Percentiles rank a stretch among this genome's conserved stretches.
Conservation (phyloP, 1,140 invertebrate species). For the Drosophila ogumai region DNA sequence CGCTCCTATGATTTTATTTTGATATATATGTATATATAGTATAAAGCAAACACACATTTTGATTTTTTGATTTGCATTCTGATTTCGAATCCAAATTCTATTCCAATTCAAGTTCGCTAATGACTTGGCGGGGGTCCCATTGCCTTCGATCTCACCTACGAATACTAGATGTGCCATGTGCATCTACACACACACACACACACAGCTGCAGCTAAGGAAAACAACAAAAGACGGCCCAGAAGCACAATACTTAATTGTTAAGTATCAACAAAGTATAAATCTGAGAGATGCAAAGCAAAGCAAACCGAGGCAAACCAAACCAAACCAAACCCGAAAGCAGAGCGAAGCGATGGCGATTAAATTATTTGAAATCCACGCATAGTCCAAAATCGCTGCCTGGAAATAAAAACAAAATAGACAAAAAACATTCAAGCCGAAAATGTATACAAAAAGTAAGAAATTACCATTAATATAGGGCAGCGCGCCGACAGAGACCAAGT, state of each 20-base stretch:
- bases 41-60: constrained; percentile 22
- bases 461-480: constrained; percentile 83
- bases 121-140: constrained; percentile 12
- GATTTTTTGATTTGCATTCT: constrained; percentile 16
- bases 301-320: constrained; percentile 25
- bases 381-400: constrained; percentile 52
- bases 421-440: constrained; percentile 67
- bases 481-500: constrained; percentile 81
- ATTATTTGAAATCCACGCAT: constrained; percentile 76
- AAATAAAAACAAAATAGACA: constrained; percentile 76
- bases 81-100: neutral
- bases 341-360: constrained; percentile 53
- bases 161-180: neutral
- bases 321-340: constrained; percentile 1
- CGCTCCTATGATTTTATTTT: constrained; percentile 47
- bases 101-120: constrained; percentile 15
- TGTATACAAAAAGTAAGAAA: constrained; percentile 83
- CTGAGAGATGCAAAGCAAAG: constrained; percentile 58
- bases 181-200: neutral
- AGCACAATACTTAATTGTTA: constrained; percentile 78
- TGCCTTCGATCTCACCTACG: neutral
- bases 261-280: constrained; percentile 83
- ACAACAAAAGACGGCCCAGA: constrained; percentile 53
- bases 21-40: neutral
- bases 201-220: neutral